Percentiles rank a stretch among this genome's conserved stretches.
phyloP scores from a whole-genome alignment of 2,113 vertebrate genomes.

The Pedionomus torquatus region DNA sequence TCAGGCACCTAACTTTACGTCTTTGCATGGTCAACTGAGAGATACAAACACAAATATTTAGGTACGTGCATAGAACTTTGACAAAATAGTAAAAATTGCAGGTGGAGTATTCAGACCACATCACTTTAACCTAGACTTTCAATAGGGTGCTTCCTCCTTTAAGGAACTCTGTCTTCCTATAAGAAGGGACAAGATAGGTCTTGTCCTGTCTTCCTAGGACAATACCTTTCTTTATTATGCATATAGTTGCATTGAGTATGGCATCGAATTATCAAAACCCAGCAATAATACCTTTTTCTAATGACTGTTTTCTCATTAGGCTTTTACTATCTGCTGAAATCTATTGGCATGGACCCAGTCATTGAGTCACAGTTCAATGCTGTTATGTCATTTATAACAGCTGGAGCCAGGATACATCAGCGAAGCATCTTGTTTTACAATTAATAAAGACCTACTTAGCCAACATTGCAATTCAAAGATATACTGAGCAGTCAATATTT shows the following conservation, averaged over 20 bases:
- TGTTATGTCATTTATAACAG: background rate
- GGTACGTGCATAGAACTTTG: background rate
- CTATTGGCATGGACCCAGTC: background rate
- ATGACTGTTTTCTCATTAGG: background rate
- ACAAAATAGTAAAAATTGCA: background rate
- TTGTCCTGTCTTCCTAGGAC: background rate
- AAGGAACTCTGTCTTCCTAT: background rate
- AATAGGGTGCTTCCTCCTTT: background rate
- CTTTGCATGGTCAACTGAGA: background rate
- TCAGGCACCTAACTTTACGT: background rate
- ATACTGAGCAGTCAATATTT: background rate
- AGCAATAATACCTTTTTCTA: background rate
- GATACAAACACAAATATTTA: background rate
- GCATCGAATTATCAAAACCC: background rate
- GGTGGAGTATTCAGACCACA: background rate
- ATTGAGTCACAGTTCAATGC: background rate
- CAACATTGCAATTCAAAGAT: background rate
- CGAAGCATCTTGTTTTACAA: background rate
- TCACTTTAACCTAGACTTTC: background rate
- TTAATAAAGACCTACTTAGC: background rate
- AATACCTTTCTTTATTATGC: background rate
- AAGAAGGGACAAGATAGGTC: too few relatives aligned
- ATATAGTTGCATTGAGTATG: background rate
- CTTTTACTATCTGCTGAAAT: background rate
- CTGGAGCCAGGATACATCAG: conserved; percentile 2